A percentile compares a stretch with the other conserved stretches of the same genome.
phyloP scores from a whole-genome alignment of 2,797 vertebrate species.

The Hydrolagus colliei region DNA sequence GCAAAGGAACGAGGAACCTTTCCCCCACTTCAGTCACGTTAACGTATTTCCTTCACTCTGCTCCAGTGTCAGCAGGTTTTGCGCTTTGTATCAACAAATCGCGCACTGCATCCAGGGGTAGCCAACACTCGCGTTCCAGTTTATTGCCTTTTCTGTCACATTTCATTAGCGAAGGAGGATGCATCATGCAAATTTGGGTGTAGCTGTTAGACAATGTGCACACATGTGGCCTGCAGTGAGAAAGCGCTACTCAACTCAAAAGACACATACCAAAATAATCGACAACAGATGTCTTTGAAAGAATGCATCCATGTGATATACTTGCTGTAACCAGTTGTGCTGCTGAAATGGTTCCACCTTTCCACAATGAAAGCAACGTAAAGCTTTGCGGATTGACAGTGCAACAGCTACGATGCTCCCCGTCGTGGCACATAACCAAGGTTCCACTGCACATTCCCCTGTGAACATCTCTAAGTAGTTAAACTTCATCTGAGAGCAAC shows the following conservation, averaged over 20 bases:
- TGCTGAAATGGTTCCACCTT: neutral
- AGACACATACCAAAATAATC: constrained; percentile 58
- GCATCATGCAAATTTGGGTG: constrained; percentile 8
- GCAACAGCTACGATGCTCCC: too few species aligned
- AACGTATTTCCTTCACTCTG: constrained; percentile 3
- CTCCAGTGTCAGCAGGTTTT: neutral
- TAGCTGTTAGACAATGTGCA: constrained; percentile 15
- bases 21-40: neutral
- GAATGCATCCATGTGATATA: constrained; percentile 47
- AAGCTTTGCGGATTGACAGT: too few species aligned
- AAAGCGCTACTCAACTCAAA: constrained; percentile 46
- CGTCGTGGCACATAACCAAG: too few species aligned
- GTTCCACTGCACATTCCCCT: neutral
- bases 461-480: neutral
- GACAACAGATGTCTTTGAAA: constrained; percentile 55
- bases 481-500: constrained; percentile 22
- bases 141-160: constrained; percentile 11
- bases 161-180: constrained; percentile 29
- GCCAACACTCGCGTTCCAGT: neutral
- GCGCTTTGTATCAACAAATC: neutral
- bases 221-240: constrained; percentile 57
- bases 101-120: neutral
- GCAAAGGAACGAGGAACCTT: neutral
- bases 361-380: neutral
- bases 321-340: constrained; percentile 59